Evolutionary conservation across 1,140 invertebrate species (phyloP).

Genomic region (Limonius californicus): DNA sequence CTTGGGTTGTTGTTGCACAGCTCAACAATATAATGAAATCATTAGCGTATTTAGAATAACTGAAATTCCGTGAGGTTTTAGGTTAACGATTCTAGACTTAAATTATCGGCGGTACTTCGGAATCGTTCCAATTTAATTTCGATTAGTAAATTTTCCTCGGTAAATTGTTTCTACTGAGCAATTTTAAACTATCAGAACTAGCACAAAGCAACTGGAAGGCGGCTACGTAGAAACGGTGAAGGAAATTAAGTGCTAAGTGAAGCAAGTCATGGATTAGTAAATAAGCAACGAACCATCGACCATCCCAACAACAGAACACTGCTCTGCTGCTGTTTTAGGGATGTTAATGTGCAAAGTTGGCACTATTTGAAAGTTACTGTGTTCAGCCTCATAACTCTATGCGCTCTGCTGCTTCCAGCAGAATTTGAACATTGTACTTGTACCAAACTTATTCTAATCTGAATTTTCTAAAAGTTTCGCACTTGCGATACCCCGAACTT

Average conservation of each 20-base stretch:
- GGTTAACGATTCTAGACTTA: too few species aligned
- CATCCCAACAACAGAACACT: not conserved
- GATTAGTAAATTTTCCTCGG: not conserved
- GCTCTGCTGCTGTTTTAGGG: not conserved
- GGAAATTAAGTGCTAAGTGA: slow-evolving; percentile 23
- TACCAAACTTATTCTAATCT: not conserved
- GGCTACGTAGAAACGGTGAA: slow-evolving; percentile 7
- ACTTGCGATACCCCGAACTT: too few species aligned
- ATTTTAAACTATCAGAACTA: not conserved
- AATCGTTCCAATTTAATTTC: too few species aligned
- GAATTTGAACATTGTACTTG: not conserved
- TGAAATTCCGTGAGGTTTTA: too few species aligned
- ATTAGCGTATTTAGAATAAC: too few species aligned
- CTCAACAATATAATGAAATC: too few species aligned
- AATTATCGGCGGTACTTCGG: too few species aligned
- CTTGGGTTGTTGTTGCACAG: too few species aligned
- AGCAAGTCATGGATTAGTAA: slow-evolving; percentile 24
- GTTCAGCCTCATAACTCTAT: not conserved
- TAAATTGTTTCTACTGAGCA: not conserved
- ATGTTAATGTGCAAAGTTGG: slow-evolving; percentile 21
- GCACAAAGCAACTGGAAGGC: too few species aligned
- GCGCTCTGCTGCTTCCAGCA: not conserved
- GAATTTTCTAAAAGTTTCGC: not conserved
- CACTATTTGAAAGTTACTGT: slow-evolving; percentile 1
- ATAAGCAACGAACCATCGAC: slow-evolving; percentile 20